These are phyloP conservation scores for Cranoglanis bouderius DNA, from an alignment of 2,113 vertebrate genomes.

Conservation along the genomic window DNA sequence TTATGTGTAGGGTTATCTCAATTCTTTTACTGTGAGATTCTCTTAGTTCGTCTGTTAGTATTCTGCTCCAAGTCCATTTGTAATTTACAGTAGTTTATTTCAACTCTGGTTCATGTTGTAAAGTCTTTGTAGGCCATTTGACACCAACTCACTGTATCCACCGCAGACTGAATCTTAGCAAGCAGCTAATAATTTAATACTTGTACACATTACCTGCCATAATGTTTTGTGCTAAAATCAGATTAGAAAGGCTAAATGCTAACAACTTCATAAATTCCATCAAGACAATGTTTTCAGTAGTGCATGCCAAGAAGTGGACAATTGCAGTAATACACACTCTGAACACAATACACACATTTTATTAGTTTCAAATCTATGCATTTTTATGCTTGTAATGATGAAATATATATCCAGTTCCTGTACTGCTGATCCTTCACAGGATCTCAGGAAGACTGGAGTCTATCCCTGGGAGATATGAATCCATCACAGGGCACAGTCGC, in stretches of 20 bases:
- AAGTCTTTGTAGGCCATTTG: background rate
- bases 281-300: background rate
- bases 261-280: background rate
- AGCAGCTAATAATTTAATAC: background rate
- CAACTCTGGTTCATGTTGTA: background rate
- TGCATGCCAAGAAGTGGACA: background rate
- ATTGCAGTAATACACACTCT: background rate
- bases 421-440: too few species aligned
- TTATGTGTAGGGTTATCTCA: background rate
- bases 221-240: background rate
- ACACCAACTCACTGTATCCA: background rate
- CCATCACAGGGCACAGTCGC: too few species aligned
- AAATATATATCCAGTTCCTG: too few species aligned
- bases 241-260: background rate
- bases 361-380: background rate
- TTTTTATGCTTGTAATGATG: background rate
- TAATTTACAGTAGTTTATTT: background rate
- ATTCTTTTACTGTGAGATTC: background rate
- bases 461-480: too few species aligned
- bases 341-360: background rate
- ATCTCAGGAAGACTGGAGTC: too few species aligned
- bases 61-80: background rate
- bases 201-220: background rate
- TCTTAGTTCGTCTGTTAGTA: background rate
- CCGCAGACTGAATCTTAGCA: background rate